Conservation (phyloP, 2,113 vertebrate genomes). For the Ceyx margarethae region DNA sequence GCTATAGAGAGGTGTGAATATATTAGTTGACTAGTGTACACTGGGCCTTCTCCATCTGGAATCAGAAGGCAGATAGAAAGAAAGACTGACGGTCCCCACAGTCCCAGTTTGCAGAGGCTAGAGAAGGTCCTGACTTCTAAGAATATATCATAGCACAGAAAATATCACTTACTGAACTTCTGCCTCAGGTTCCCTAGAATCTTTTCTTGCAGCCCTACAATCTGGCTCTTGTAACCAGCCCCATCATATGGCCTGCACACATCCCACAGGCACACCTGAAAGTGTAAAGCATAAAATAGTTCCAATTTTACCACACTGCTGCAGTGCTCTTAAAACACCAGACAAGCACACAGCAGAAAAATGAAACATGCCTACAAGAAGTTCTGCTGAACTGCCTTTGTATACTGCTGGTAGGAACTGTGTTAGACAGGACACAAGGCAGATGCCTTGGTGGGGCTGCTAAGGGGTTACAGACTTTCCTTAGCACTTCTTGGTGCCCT, state of each 20-base stretch:
- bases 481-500: background rate
- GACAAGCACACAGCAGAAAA: background rate
- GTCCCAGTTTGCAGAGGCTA: background rate
- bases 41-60: background rate
- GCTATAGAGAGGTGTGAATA: background rate
- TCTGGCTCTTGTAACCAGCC: background rate
- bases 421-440: background rate
- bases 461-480: background rate
- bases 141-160: background rate
- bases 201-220: background rate
- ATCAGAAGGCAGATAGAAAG: background rate
- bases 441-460: background rate
- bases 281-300: background rate
- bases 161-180: background rate
- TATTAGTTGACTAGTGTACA: background rate
- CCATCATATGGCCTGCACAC: accelerated
- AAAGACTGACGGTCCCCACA: background rate
- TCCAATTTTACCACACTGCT: background rate
- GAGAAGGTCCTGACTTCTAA: background rate
- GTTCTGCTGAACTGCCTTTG: background rate
- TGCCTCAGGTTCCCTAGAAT: background rate
- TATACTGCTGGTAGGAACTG: background rate
- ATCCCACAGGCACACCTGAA: background rate
- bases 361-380: background rate
- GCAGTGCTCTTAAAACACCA: background rate